A percentile compares a stretch with the other conserved stretches of the same genome.
phyloP scores from a whole-genome alignment of 2,888 invertebrate species.

The Lagria hirta region DNA sequence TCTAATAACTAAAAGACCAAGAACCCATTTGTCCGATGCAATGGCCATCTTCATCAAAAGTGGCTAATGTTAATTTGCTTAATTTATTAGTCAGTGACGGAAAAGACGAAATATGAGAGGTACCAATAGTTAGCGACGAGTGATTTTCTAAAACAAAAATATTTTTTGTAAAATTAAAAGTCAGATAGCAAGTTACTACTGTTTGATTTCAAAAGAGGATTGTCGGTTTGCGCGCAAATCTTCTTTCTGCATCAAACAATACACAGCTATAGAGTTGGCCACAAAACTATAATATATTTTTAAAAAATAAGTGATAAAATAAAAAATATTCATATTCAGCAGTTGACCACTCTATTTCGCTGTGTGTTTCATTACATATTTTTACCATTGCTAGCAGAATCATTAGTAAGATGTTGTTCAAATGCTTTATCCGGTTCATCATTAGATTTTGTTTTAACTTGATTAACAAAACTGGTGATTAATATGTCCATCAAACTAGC shows the following conservation, averaged over 20 bases:
- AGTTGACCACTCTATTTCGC: too few relatives aligned
- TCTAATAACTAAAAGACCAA: slow-evolving; percentile 68
- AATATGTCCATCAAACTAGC: slow-evolving; percentile 85
- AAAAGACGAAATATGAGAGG: slow-evolving; percentile 56
- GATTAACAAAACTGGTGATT: slow-evolving; percentile 79
- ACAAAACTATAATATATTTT: too few relatives aligned
- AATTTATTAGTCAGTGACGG: slow-evolving; percentile 80
- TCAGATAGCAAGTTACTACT: neutral
- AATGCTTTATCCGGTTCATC: slow-evolving; percentile 54
- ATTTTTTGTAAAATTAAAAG: slow-evolving; percentile 29
- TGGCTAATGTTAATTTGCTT: slow-evolving; percentile 81
- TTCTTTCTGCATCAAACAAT: too few relatives aligned
- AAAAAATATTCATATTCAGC: too few relatives aligned
- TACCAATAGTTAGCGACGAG: slow-evolving; percentile 51
- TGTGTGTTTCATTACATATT: too few relatives aligned
- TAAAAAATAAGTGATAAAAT: too few relatives aligned
- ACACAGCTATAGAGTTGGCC: too few relatives aligned
- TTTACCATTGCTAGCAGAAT: too few relatives aligned
- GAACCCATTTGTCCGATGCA: slow-evolving; percentile 88
- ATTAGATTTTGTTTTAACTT: slow-evolving; percentile 59
- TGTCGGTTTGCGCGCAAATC: too few relatives aligned
- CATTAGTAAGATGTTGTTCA: slow-evolving; percentile 42
- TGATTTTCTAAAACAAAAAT: slow-evolving; percentile 54
- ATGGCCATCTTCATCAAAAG: slow-evolving; percentile 86
- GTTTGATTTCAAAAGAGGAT: too few relatives aligned